Evolutionary conservation across 2,797 vertebrate species (phyloP).

Genomic region (Rhinophrynus dorsalis): DNA sequence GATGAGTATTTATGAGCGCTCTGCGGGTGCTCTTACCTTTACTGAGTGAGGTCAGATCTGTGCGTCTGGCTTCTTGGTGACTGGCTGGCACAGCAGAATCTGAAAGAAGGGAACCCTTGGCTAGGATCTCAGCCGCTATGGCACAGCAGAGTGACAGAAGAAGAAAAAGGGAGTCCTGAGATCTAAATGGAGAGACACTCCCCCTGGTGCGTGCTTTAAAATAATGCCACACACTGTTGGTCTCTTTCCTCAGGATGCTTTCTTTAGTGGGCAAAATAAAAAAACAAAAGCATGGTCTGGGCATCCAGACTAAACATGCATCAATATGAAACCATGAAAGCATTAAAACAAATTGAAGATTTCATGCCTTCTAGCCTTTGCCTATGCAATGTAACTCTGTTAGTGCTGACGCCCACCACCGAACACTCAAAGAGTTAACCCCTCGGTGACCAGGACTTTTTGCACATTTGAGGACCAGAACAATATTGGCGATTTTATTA

Average conservation of each 20-base stretch:
- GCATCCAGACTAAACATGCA: too few species aligned
- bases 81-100: background rate
- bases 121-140: slow-evolving; percentile 5
- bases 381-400: too few species aligned
- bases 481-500: too few species aligned
- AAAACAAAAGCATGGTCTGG: too few species aligned
- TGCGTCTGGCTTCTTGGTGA: background rate
- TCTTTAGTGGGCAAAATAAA: too few species aligned
- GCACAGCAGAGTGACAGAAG: background rate
- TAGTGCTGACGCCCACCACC: too few species aligned
- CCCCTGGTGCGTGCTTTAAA: background rate
- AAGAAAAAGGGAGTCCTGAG: background rate
- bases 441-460: too few species aligned
- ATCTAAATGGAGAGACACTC: slow-evolving; percentile 22
- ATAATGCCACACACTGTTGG: background rate
- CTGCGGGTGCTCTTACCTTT: slow-evolving; percentile 6
- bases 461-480: too few species aligned
- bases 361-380: too few species aligned
- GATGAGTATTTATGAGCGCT: background rate
- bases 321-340: too few species aligned
- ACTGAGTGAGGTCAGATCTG: background rate
- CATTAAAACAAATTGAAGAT: too few species aligned
- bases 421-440: too few species aligned
- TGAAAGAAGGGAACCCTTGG: background rate
- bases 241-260: background rate